phyloP scores from a whole-genome alignment of 2,113 vertebrate species.

The Cyrtonyx montezumae region DNA sequence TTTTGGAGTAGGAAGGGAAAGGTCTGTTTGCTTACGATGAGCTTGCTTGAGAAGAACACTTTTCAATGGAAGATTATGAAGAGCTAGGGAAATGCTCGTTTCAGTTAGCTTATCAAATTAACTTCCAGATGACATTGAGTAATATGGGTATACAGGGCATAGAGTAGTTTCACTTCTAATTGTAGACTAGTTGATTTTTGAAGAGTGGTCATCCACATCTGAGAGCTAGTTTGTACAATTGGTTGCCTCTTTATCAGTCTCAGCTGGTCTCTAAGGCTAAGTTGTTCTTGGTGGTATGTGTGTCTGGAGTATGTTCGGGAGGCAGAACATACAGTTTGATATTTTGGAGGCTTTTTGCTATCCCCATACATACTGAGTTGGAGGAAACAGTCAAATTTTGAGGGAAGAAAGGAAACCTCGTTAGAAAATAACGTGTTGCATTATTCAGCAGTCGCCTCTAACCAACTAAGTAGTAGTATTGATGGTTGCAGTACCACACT shows the following conservation, averaged over 20 bases:
- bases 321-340: not conserved
- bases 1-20: not conserved
- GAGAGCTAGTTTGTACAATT: not conserved
- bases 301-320: not conserved
- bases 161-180: not conserved
- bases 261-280: not conserved
- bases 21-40: not conserved
- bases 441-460: conserved; percentile 4
- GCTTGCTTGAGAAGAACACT: not conserved
- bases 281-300: not conserved
- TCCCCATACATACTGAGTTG: not conserved
- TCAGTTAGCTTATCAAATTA: not conserved
- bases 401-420: not conserved
- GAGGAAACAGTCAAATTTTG: not conserved
- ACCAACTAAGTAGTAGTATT: not conserved
- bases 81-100: not conserved
- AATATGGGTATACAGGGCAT: not conserved
- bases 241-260: not conserved
- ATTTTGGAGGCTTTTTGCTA: not conserved
- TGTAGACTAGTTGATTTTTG: not conserved
- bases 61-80: not conserved
- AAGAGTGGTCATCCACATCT: not conserved
- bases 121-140: not conserved
- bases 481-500: not conserved
- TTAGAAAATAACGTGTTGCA: not conserved